A percentile compares a stretch with the other conserved stretches of the same genome.
These are phyloP conservation scores for Capricornis sumatraensis DNA, from an alignment of 2,113 vertebrate species.

Conservation along the genomic window DNA sequence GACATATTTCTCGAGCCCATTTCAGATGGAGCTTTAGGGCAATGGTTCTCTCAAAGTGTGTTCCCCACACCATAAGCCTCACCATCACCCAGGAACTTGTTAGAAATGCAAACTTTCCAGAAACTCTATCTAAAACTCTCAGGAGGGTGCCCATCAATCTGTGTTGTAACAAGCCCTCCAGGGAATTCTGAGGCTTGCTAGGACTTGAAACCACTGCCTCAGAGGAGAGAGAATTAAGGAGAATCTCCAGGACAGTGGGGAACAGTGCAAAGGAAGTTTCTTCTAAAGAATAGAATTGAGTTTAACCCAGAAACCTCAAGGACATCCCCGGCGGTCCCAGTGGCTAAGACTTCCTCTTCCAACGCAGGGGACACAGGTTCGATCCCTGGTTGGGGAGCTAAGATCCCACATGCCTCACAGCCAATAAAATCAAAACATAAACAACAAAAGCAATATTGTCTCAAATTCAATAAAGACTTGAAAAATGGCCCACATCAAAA, in stretches of 20 bases:
- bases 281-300: background rate
- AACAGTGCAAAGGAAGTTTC: background rate
- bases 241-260: background rate
- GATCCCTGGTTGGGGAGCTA: background rate
- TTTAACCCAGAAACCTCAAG: background rate
- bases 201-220: background rate
- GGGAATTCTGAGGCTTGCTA: background rate
- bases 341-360: background rate
- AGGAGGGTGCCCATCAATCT: background rate
- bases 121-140: background rate
- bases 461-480: background rate
- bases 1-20: background rate
- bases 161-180: background rate
- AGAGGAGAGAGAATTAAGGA: background rate
- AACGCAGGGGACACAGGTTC: background rate
- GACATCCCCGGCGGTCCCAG: fast-evolving
- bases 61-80: background rate
- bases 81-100: background rate
- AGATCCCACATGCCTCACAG: background rate
- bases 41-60: no score
- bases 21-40: background rate
- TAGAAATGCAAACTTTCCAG: background rate
- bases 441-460: background rate
- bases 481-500: background rate
- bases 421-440: background rate